Evolutionary conservation across 2,113 vertebrate genomes (phyloP), one percentile per base, ranked within the genome.

Genomic region (Heterotis niloticus): DNA sequence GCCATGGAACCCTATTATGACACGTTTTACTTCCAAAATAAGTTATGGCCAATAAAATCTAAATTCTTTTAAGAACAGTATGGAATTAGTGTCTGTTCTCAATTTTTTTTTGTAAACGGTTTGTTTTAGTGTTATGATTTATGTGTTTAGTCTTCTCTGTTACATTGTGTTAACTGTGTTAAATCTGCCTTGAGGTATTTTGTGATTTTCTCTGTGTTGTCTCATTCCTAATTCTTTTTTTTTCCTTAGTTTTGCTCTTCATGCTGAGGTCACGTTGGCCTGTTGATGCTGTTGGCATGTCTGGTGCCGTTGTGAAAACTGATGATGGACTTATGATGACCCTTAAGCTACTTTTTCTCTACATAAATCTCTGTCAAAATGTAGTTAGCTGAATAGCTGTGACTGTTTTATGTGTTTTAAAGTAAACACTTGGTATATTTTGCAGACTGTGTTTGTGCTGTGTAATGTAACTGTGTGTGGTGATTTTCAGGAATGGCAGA

Each of bases 401-500:
- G 17, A 5, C 60, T 34, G 1, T 66, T 23, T 10, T 66, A 4
- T 66, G 5, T 23, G 18, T 66, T 23, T 66, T 23, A 23, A n/a
- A 4, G 14, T 14, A 62, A 4, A 44, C 7, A 7, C 34, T 44
- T 44, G 34, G 11, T 26, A 26, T 67, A 13, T 18, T 17, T 26
- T 20, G 3, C 64, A 17, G n/a, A 26, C 16, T 24, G 24, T 64
- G 10, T 66, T 1, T 77, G 26, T 65, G 18, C 62, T 24, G 69
- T 23, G 18, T 72, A 72, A 72, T 54, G 70, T 9, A 59, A 5
- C 4, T 28, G 18, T 62, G 77, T 78, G 28, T 10, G 87, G 75
- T 87, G 54, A 87, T 60, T 88, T 82, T 24, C 84, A 95, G 93
- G 95, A 96, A 82, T 97, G 95, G 94, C 94, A 97, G 87, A 96